phyloP scores from a whole-genome alignment of 2,888 invertebrate genomes.

The Octonoba sinensis region DNA sequence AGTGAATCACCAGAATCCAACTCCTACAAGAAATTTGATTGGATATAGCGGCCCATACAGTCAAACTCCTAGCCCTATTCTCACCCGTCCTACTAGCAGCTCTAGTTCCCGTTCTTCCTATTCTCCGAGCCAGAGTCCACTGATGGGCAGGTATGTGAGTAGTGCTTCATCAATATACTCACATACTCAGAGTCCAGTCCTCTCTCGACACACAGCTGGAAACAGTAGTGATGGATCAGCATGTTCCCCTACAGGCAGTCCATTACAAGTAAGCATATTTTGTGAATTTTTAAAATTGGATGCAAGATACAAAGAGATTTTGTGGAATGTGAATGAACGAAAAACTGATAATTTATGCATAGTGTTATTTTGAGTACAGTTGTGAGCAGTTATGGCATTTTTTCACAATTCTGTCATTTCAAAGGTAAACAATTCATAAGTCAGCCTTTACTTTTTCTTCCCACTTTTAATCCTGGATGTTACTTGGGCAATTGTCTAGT shows the following conservation, averaged over 20 bases:
- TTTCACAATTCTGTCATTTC: too few species aligned
- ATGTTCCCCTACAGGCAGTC: constrained; percentile 58
- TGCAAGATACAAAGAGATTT: background rate
- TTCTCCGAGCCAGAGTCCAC: constrained; percentile 64
- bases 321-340: background rate
- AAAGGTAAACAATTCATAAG: too few species aligned
- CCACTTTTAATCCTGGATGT: too few species aligned
- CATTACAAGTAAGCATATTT: constrained; percentile 43
- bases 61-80: constrained; percentile 63
- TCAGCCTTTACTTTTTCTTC: too few species aligned
- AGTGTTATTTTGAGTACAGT: too few species aligned
- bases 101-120: constrained; percentile 64
- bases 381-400: too few species aligned
- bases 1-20: constrained; percentile 47
- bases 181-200: constrained; percentile 59
- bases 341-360: too few species aligned
- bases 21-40: constrained; percentile 36
- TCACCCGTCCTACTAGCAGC: constrained; percentile 64
- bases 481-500: too few species aligned
- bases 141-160: constrained; percentile 53
- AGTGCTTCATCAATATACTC: constrained; percentile 55
- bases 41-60: constrained; percentile 62
- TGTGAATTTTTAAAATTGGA: background rate
- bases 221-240: constrained; percentile 63
- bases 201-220: constrained; percentile 58